phyloP scores from a whole-genome alignment of 2,797 vertebrate genomes.

The Manis crassicaudata region DNA sequence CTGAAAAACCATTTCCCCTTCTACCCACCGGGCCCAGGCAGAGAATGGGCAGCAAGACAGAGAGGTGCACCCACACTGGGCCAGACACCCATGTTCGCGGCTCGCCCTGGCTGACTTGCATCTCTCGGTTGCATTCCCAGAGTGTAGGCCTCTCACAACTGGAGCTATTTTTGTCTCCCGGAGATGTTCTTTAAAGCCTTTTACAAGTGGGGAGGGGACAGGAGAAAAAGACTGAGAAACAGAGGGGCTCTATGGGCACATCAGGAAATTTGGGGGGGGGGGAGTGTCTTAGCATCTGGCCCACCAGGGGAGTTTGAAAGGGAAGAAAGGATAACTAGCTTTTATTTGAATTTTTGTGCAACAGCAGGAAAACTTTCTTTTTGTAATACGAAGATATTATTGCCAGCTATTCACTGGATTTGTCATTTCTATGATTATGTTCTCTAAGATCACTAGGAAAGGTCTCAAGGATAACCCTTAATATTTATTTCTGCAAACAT shows the following conservation, averaged over 20 bases:
- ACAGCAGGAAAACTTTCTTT: constrained; percentile 39
- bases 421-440: background rate
- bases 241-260: background rate
- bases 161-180: constrained; percentile 60
- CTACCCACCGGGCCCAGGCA: constrained; percentile 73
- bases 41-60: constrained; percentile 14
- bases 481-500: background rate
- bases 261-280: background rate
- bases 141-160: constrained; percentile 74
- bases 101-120: constrained; percentile 59
- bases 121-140: constrained; percentile 48
- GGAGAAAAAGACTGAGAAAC: background rate
- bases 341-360: constrained; percentile 6
- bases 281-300: background rate
- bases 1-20: constrained; percentile 57
- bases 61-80: constrained; percentile 43
- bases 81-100: constrained; percentile 51
- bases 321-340: background rate
- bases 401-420: background rate
- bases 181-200: constrained; percentile 60
- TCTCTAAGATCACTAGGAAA: background rate
- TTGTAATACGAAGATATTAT: background rate
- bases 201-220: constrained; percentile 45
- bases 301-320: background rate
- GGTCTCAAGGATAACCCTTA: background rate